Evolutionary conservation across 2,113 vertebrate genomes (phyloP).

Genomic region (Sceloporus undulatus): DNA sequence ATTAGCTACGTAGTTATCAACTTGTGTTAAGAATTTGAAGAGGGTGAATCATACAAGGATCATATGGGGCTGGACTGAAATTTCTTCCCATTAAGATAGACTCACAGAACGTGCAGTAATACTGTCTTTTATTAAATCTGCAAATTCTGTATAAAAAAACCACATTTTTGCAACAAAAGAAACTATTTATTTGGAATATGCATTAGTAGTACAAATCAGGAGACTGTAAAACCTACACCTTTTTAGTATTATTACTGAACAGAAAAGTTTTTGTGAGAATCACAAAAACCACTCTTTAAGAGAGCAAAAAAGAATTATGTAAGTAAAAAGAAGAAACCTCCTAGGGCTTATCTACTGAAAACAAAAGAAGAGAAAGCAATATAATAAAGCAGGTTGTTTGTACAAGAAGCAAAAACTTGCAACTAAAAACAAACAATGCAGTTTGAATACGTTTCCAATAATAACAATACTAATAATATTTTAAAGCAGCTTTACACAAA

Average conservation of each 20-base stretch:
- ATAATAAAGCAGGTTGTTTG: slow-evolving; percentile 62
- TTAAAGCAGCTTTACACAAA: slow-evolving; percentile 63
- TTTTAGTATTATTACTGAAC: slow-evolving; percentile 92
- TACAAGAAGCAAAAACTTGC: slow-evolving; percentile 67
- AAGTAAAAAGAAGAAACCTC: slow-evolving; percentile 81
- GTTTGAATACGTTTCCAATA: slow-evolving; percentile 70
- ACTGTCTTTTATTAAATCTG: too few relatives aligned
- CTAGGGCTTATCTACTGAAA: slow-evolving; percentile 75
- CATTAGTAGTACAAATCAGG: slow-evolving; percentile 98
- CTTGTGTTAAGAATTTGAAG: not conserved
- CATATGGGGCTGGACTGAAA: too few relatives aligned
- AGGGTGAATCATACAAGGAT: too few relatives aligned
- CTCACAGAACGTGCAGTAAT: too few relatives aligned
- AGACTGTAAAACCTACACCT: slow-evolving; percentile 93
- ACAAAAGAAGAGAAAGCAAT: slow-evolving; percentile 65
- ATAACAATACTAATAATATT: slow-evolving; percentile 69
- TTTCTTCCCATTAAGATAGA: too few relatives aligned
- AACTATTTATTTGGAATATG: slow-evolving; percentile 97
- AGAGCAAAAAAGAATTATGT: slow-evolving; percentile 88
- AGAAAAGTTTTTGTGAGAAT: slow-evolving; percentile 82
- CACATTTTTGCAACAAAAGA: slow-evolving; percentile 90
- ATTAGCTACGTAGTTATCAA: not conserved
- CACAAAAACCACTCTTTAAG: slow-evolving; percentile 90
- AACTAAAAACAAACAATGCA: slow-evolving; percentile 62
- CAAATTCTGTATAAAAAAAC: slow-evolving; percentile 82